These are phyloP conservation scores for Agapornis roseicollis DNA, from an alignment of 2,113 vertebrate species.

Conservation along the genomic window DNA sequence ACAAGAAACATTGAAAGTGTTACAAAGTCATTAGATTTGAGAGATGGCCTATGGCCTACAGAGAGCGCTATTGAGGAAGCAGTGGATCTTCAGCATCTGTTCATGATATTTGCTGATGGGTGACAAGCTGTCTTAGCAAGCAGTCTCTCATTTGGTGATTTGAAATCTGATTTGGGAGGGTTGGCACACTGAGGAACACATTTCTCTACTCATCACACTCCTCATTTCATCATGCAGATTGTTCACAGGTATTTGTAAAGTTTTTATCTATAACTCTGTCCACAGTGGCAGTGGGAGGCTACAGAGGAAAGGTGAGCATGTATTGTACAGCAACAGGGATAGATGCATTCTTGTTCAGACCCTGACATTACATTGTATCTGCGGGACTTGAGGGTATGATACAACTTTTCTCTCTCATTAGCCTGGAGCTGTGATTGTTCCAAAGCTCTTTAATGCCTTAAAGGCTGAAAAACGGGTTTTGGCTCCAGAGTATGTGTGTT, in stretches of 20 bases:
- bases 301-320: not conserved
- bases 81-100: not conserved
- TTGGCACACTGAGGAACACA: not conserved
- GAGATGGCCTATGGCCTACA: too few species aligned
- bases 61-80: not conserved
- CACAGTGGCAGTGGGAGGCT: not conserved
- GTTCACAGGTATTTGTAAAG: not conserved
- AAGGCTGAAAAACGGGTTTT: constrained; percentile 1
- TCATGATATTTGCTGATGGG: not conserved
- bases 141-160: not conserved
- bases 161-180: not conserved
- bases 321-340: not conserved
- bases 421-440: not conserved
- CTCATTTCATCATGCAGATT: not conserved
- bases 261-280: not conserved
- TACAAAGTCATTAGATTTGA: not conserved
- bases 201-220: not conserved
- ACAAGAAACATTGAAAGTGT: not conserved
- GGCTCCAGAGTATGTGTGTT: not conserved
- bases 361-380: not conserved
- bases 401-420: not conserved
- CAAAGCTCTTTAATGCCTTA: constrained; percentile 1
- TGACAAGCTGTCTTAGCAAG: not conserved
- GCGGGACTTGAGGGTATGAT: not conserved
- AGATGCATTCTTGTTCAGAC: not conserved